Conservation (phyloP, 2,797 vertebrate species). For the Enteromius paludinosus region DNA sequence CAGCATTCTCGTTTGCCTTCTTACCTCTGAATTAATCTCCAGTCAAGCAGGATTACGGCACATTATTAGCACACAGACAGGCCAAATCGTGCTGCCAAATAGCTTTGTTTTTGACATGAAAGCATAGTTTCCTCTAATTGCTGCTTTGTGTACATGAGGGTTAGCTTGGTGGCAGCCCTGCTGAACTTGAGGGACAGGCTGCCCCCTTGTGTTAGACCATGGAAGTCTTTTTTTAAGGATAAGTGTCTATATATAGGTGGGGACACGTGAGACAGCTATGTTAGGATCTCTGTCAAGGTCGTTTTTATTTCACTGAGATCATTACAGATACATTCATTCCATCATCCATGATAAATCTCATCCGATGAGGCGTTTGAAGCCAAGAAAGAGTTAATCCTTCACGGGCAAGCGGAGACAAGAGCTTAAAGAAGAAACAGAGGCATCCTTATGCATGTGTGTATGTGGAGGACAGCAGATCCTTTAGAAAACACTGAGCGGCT, state of each 20-base stretch:
- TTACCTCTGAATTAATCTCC: constrained; percentile 55
- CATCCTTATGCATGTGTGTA: constrained; percentile 54
- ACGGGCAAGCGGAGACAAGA: constrained; percentile 55
- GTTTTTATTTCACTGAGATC: neutral
- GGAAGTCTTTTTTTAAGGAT: neutral
- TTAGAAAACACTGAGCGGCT: constrained; percentile 61
- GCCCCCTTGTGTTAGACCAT: constrained; percentile 65
- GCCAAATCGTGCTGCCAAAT: constrained; percentile 62
- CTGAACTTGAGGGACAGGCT: constrained; percentile 63
- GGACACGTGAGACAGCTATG: neutral
- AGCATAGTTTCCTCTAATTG: constrained; percentile 61
- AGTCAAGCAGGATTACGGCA: constrained; percentile 59
- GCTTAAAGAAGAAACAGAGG: constrained; percentile 50
- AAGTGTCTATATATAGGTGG: neutral
- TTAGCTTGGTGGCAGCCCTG: constrained; percentile 11
- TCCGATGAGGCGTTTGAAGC: neutral
- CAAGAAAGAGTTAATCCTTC: constrained; percentile 29
- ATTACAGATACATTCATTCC: constrained; percentile 6
- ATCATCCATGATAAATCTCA: neutral
- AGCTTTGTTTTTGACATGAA: constrained; percentile 62
- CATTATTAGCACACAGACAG: constrained; percentile 49
- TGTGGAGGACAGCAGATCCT: constrained; percentile 60
- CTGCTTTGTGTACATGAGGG: constrained; percentile 62
- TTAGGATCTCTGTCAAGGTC: constrained; percentile 19
- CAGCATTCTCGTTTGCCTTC: constrained; percentile 48